Conservation (phyloP, 2,888 invertebrate genomes). For the Rhagonycha lutea region DNA sequence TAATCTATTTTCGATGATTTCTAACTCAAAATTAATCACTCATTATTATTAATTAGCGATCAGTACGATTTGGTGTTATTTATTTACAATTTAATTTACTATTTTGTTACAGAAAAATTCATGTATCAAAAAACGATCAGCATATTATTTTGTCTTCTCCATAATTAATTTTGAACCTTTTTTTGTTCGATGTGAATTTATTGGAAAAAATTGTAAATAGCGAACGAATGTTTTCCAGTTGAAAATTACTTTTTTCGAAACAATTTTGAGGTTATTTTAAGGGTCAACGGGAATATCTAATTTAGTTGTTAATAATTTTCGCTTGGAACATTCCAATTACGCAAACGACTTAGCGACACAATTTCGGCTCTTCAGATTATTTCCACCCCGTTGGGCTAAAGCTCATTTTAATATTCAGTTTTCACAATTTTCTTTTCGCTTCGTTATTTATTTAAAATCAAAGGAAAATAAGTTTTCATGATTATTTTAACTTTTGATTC, state of each 20-base stretch:
- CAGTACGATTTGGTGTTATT: neutral
- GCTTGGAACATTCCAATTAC: slow-evolving; percentile 41
- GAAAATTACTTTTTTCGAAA: neutral
- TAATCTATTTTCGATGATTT: neutral
- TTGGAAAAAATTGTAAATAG: neutral
- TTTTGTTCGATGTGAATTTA: neutral
- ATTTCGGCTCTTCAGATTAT: slow-evolving; percentile 35
- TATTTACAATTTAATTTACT: neutral
- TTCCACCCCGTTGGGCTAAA: slow-evolving; percentile 32
- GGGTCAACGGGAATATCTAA: slow-evolving; percentile 22
- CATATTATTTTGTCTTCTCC: no score
- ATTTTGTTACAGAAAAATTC: neutral
- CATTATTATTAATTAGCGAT: neutral
- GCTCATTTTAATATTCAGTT: slow-evolving; percentile 28
- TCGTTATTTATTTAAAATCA: neutral
- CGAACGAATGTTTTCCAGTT: neutral
- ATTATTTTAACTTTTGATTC: neutral
- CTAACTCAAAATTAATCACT: neutral
- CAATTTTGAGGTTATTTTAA: neutral
- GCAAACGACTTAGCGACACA: slow-evolving; percentile 42
- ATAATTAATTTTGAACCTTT: neutral
- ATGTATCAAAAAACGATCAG: no score
- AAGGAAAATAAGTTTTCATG: neutral
- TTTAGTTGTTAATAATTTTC: slow-evolving; percentile 41
- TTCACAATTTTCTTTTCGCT: slow-evolving; percentile 21